Evolutionary conservation across 1,140 invertebrate genomes (phyloP), one percentile per base, ranked within the genome.

Genomic region (Caerostris extrusa): DNA sequence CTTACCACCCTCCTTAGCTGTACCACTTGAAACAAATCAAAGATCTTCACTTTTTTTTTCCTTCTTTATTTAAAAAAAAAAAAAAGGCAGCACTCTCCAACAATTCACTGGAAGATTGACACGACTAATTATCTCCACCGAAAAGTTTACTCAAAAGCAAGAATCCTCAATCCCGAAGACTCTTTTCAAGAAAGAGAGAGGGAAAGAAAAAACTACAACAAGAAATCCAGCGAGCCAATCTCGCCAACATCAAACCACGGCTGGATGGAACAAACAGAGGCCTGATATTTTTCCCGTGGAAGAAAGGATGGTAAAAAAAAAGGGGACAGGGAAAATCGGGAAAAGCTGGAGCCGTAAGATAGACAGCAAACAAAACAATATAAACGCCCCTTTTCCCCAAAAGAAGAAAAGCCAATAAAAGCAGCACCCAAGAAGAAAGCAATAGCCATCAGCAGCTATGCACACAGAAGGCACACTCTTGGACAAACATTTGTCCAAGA

Each of bases 291-390:
- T 86, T 86, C 82, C 82, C 61, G 19, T 6, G 53, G 56, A 34
- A 81, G 34, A 34, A 34, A 34, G 34, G 34, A 34, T 34, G 34
- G 34, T 34, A 2, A 34, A 81, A 60, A 60, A 71, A 12, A 14
- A 50, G 5, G 53, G 34, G 71, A 77, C 34, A 50, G 34, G 71
- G 10, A 90, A 90, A 90, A 56, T 61, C 82, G 50, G 90, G 81
- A 61, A 92, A 92, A 92, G 81, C 90, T 85, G 90, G 90, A 82
- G 90, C 90, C 82, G 81, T 86, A 93, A 93, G 91, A 93, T 93
- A 93, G 91, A 93, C 91, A 87, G 91, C 91, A 93, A 93, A 93
- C 91, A 93, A 91, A 91, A 93, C 91, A 93, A 93, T 93, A 67
- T 92, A 92, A 92, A 92, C 77, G 90, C 56, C 60, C 64, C 53